Percentiles rank a stretch among this genome's conserved stretches.
These are phyloP conservation scores for Pseudomyrmex dendroicus DNA, from an alignment of 1,140 invertebrate genomes.

Conservation along the genomic window DNA sequence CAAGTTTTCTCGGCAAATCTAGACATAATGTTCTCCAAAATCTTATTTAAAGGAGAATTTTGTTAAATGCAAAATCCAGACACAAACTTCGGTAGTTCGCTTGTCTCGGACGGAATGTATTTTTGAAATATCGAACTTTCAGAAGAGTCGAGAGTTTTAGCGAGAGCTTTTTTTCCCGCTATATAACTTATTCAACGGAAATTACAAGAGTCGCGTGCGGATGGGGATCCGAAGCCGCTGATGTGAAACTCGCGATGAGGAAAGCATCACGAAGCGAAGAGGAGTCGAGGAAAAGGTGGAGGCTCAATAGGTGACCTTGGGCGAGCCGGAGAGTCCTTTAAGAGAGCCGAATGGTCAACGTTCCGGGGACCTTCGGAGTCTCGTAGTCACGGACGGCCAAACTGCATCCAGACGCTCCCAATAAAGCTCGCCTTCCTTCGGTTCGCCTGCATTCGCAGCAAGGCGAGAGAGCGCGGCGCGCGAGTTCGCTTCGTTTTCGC, in stretches of 20 bases:
- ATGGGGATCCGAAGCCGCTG: conserved; percentile 47
- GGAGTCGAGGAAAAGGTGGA: conserved; percentile 50
- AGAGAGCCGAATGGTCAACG: conserved; percentile 81
- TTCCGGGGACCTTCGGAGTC: conserved; percentile 80
- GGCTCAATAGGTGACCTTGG: conserved; percentile 78
- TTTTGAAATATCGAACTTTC: too few species aligned
- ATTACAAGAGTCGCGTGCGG: too few species aligned
- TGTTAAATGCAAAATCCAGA: too few species aligned
- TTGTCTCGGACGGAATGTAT: too few species aligned
- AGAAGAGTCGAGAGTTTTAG: too few species aligned
- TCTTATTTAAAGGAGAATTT: too few species aligned
- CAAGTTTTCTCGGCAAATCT: too few species aligned
- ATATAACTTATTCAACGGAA: too few species aligned
- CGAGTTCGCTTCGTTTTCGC: background rate
- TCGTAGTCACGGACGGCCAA: conserved; percentile 79
- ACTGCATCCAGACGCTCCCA: conserved; percentile 80
- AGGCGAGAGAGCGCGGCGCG: too few species aligned
- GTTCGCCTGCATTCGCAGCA: conserved; percentile 24
- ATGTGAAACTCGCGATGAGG: conserved; percentile 5
- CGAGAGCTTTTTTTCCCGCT: too few species aligned
- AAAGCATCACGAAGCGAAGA: background rate
- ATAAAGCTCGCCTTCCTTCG: conserved; percentile 73
- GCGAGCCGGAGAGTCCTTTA: conserved; percentile 72
- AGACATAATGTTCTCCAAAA: too few species aligned
- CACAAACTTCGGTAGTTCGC: too few species aligned